These are phyloP conservation scores for Steinernema khuongi DNA, from an alignment of 1,140 invertebrate species.

Conservation along the genomic window DNA sequence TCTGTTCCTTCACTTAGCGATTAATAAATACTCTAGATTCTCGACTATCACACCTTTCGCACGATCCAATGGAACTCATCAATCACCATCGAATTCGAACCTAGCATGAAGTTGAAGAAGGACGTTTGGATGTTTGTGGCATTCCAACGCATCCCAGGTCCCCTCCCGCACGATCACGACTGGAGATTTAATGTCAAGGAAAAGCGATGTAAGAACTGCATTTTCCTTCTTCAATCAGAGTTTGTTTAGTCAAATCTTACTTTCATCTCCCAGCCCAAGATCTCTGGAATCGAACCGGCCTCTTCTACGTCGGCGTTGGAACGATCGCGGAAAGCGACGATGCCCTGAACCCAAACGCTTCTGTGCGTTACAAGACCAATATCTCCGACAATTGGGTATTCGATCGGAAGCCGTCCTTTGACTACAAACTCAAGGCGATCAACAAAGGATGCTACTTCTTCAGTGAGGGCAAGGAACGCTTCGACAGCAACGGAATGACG, in stretches of 20 bases:
- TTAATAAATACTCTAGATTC: constrained; percentile 22
- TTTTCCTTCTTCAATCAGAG: neutral
- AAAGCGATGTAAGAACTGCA: constrained; percentile 17
- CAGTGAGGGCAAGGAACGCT: constrained; percentile 2
- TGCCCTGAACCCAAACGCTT: neutral
- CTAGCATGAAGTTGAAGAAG: neutral
- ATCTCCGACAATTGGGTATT: neutral
- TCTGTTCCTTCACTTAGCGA: neutral
- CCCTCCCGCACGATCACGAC: constrained; percentile 26
- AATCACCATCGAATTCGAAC: constrained; percentile 26
- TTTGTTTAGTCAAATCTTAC: constrained; percentile 5
- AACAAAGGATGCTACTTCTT: constrained; percentile 37
- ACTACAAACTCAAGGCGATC: constrained; percentile 25
- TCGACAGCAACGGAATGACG: constrained; percentile 20
- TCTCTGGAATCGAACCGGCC: constrained; percentile 27
- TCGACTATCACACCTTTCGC: constrained; percentile 32
- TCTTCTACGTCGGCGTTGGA: constrained; percentile 38
- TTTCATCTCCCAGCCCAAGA: constrained; percentile 22
- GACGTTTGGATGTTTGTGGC: constrained; percentile 23
- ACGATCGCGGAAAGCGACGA: neutral
- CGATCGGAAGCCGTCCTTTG: neutral
- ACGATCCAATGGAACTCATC: constrained; percentile 32
- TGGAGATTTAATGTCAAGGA: constrained; percentile 19
- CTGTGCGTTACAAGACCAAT: neutral
- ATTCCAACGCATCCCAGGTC: constrained; percentile 35